A percentile compares a stretch with the other conserved stretches of the same genome.
Evolutionary conservation across 2,888 invertebrate genomes (phyloP).

Genomic region (Cantharis lateralis): DNA sequence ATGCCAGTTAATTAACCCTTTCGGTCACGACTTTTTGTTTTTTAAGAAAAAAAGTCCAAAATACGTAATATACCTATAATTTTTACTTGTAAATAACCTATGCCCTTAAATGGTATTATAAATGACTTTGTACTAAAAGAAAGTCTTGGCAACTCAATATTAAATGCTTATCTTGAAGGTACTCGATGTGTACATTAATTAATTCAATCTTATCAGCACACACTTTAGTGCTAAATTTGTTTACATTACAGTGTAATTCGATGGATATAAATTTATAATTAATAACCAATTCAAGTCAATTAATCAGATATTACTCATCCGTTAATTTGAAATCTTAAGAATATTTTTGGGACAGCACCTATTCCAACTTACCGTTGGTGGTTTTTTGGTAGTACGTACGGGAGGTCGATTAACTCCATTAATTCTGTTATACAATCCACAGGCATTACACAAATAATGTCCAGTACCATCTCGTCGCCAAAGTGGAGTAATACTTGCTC

Average conservation of each 20-base stretch:
- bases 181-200: neutral
- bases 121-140: neutral
- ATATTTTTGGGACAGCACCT: neutral
- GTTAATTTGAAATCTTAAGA: neutral
- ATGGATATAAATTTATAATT: neutral
- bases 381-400: conserved; percentile 70
- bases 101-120: neutral
- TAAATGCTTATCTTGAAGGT: neutral
- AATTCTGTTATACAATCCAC: conserved; percentile 67
- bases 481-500: conserved; percentile 71
- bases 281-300: neutral
- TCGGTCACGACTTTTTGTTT: too few relatives aligned
- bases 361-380: conserved; percentile 60
- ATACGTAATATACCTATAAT: too few relatives aligned
- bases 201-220: neutral
- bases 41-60: too few relatives aligned
- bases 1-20: too few relatives aligned
- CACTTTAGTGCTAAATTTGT: neutral
- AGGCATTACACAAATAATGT: conserved; percentile 86
- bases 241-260: neutral
- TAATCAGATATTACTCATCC: neutral
- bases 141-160: neutral
- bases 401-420: conserved; percentile 78
- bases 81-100: neutral
- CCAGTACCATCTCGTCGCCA: conserved; percentile 88